Conservation (phyloP, 2,113 vertebrate species). For the Empidonax traillii region DNA sequence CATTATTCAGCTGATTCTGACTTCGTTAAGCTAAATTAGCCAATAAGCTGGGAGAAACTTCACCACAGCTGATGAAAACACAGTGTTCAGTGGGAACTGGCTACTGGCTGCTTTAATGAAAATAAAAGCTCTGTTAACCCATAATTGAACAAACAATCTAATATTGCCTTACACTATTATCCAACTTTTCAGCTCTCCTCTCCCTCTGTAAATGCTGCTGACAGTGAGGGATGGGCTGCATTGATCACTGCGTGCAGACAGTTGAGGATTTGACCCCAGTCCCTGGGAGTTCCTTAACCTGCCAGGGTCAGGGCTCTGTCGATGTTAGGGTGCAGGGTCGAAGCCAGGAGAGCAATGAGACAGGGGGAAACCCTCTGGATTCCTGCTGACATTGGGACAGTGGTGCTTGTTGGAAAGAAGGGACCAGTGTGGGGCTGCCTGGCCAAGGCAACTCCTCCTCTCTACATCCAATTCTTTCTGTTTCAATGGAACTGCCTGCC, state of each 20-base stretch:
- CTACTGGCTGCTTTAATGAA: not conserved
- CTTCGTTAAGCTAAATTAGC: not conserved
- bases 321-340: accelerated
- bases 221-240: accelerated
- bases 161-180: accelerated
- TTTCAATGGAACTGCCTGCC: not conserved
- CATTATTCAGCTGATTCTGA: not conserved
- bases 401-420: accelerated
- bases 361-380: not conserved
- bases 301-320: accelerated
- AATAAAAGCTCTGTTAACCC: not conserved
- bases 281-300: not conserved
- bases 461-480: accelerated
- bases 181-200: not conserved
- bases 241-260: accelerated
- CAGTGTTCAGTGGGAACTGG: not conserved
- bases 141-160: accelerated
- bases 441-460: not conserved
- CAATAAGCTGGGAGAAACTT: not conserved
- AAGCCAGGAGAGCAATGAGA: not conserved
- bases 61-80: not conserved
- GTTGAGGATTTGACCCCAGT: accelerated
- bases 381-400: accelerated
- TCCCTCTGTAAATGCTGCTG: accelerated
- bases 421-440: accelerated